Evolutionary conservation across 2,113 vertebrate species (phyloP).

Genomic region (Rostratula benghalensis): DNA sequence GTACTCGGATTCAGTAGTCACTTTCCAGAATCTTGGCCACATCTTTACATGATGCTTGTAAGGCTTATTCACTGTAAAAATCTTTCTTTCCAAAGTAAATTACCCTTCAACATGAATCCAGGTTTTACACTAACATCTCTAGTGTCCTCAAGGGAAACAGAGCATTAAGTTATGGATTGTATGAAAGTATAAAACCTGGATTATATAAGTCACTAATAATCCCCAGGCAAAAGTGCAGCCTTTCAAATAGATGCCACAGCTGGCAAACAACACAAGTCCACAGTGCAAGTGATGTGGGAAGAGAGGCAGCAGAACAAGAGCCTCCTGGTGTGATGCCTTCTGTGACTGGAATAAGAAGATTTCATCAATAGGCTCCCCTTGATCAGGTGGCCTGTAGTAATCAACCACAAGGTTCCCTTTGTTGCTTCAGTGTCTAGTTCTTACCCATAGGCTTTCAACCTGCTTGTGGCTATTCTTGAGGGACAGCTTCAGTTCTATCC

Average conservation of each 20-base stretch:
- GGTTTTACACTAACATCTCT: not conserved
- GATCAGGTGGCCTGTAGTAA: too few relatives aligned
- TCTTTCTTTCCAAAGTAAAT: not conserved
- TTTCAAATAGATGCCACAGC: not conserved
- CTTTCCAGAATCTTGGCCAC: not conserved
- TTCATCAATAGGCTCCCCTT: too few relatives aligned
- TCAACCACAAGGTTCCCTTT: too few relatives aligned
- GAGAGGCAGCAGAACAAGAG: too few relatives aligned
- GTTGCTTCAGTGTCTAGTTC: too few relatives aligned
- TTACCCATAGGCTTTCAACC: too few relatives aligned
- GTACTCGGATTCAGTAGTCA: fast-evolving
- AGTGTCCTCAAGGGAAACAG: not conserved
- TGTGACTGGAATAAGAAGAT: too few relatives aligned
- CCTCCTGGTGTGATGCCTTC: too few relatives aligned
- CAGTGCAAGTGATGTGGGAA: too few relatives aligned
- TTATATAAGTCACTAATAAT: not conserved
- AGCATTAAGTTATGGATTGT: not conserved
- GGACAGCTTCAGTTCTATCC: not conserved
- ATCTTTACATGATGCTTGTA: not conserved
- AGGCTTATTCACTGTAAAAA: not conserved
- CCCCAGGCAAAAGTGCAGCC: not conserved
- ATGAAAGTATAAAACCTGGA: not conserved
- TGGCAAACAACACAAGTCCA: not conserved
- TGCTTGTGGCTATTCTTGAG: not conserved
- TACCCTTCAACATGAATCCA: not conserved